Conservation (phyloP, 2,113 vertebrate genomes). For the Hyaena hyaena region DNA sequence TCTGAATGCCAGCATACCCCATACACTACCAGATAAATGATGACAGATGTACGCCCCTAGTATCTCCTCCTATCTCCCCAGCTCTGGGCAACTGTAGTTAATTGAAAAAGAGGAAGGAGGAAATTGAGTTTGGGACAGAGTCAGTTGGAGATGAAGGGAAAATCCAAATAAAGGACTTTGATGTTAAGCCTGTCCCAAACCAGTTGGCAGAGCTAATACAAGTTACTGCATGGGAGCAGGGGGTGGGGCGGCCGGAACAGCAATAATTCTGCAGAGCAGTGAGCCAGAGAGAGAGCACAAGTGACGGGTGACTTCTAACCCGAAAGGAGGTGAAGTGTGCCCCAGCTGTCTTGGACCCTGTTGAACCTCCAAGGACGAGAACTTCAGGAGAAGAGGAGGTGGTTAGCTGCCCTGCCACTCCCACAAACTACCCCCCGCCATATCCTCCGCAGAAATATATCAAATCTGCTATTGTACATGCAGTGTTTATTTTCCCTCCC, state of each 20-base stretch:
- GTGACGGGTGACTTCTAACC: background rate
- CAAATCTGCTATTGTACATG: background rate
- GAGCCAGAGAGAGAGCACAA: background rate
- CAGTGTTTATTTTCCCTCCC: background rate
- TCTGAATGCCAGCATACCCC: constrained; percentile 74
- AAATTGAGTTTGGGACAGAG: constrained; percentile 78
- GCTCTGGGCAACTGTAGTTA: constrained; percentile 77
- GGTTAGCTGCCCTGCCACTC: background rate
- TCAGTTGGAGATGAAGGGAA: constrained; percentile 62
- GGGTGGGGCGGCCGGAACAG: accelerated
- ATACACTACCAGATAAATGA: constrained; percentile 60
- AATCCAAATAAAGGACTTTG: constrained; percentile 79
- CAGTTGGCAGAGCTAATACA: background rate
- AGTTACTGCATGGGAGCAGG: accelerated
- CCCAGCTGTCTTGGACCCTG: accelerated
- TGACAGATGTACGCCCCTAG: constrained; percentile 66
- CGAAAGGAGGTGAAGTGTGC: accelerated
- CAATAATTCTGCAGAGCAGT: background rate
- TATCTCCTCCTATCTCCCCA: constrained; percentile 57
- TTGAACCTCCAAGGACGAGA: background rate
- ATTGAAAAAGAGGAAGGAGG: constrained; percentile 80
- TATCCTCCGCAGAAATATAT: background rate
- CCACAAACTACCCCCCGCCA: background rate
- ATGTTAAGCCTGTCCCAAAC: constrained; percentile 63
- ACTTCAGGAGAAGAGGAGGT: background rate